Evolutionary conservation across 2,797 vertebrate species (phyloP).

Genomic region (Carduelis carduelis): DNA sequence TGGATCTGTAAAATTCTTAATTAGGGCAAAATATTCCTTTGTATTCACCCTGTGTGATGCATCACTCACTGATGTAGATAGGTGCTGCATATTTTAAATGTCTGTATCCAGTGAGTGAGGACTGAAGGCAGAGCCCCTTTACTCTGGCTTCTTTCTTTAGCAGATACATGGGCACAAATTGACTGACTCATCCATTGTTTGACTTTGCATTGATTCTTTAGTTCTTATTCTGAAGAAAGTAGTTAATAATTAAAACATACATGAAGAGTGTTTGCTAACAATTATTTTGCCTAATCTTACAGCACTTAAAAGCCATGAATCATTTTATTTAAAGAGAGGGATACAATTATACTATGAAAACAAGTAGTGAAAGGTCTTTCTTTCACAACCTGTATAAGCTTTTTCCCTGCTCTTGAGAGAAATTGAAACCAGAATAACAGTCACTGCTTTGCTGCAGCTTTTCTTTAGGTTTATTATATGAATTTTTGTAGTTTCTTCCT

Average conservation of each 20-base stretch:
- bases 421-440: neutral
- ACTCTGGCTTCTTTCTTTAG: neutral
- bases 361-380: neutral
- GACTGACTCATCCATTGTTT: conserved; percentile 58
- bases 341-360: neutral
- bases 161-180: neutral
- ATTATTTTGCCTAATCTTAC: conserved; percentile 36
- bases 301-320: neutral
- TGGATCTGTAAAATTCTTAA: conserved; percentile 5
- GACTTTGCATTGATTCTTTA: conserved; percentile 48
- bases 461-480: neutral
- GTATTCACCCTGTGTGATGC: neutral
- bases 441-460: neutral
- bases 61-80: neutral
- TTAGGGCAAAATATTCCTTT: conserved; percentile 24
- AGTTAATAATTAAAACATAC: conserved; percentile 25
- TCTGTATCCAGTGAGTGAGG: neutral
- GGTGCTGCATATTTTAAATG: conserved; percentile 35
- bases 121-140: conserved; percentile 10
- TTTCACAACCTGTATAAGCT: neutral
- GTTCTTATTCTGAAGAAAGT: conserved; percentile 51
- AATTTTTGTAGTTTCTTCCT: neutral
- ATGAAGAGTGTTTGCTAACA: conserved; percentile 23
- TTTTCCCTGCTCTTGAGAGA: neutral
- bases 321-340: neutral